Conservation (phyloP, 2,113 vertebrate species). For the Acrocephalus kingi region DNA sequence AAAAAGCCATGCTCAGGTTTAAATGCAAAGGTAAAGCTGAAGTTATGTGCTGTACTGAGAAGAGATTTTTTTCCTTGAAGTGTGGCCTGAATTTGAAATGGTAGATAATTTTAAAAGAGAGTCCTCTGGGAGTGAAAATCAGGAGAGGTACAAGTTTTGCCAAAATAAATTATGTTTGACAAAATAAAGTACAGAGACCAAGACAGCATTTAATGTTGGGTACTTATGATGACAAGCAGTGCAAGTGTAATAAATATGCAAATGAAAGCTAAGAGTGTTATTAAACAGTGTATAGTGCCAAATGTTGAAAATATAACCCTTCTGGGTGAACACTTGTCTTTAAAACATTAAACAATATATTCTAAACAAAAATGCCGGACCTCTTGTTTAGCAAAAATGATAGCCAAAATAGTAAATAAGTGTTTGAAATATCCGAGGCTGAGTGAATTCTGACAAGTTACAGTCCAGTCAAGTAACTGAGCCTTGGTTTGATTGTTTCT, state of each 20-base stretch:
- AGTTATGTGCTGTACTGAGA: background rate
- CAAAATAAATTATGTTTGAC: background rate
- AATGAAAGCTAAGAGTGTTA: background rate
- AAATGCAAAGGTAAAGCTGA: background rate
- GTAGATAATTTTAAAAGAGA: background rate
- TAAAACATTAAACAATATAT: background rate
- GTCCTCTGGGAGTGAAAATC: constrained; percentile 1
- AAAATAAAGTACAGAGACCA: background rate
- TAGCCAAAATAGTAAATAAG: background rate
- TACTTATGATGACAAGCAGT: background rate
- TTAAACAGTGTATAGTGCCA: background rate
- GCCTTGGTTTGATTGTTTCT: constrained; percentile 3
- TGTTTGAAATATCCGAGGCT: background rate
- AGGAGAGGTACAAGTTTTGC: background rate
- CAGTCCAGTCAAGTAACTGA: background rate
- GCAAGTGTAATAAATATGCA: background rate
- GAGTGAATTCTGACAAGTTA: background rate
- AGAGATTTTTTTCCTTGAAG: background rate
- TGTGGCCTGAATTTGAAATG: background rate
- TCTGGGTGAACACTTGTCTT: background rate
- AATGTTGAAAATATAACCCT: background rate
- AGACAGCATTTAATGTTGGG: background rate
- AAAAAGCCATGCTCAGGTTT: background rate
- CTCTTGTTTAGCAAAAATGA: background rate
- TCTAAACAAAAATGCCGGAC: background rate